Conservation (phyloP, 92 coral and sea anemone species). For the Zoanthus sansibaricus region DNA sequence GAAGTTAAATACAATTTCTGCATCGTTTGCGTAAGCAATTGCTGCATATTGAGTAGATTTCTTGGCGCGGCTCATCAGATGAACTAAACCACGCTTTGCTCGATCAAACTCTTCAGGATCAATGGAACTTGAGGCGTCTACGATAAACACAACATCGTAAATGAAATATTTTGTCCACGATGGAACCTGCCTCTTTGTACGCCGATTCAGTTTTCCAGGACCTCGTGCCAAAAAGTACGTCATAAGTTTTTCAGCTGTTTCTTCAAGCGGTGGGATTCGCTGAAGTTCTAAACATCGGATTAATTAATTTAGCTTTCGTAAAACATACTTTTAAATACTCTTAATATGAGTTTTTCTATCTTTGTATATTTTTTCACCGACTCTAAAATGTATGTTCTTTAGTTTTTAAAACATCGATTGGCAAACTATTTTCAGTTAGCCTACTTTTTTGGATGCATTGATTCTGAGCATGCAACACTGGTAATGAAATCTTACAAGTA, state of each 20-base stretch:
- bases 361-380: too few relatives aligned
- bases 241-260: conserved; percentile 43
- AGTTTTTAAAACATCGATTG: too few relatives aligned
- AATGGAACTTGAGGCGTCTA: conserved; percentile 43
- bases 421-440: not conserved
- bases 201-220: conserved; percentile 15
- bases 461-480: too few relatives aligned
- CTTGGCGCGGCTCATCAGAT: conserved; percentile 27
- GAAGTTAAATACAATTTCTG: conserved; percentile 34
- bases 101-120: conserved; percentile 21
- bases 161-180: conserved; percentile 13
- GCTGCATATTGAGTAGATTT: conserved; percentile 22
- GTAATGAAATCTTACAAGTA: too few relatives aligned
- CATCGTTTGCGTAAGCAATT: conserved; percentile 18
- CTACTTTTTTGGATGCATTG: not conserved
- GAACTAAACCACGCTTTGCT: conserved; percentile 22
- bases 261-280: conserved; percentile 29
- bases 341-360: too few relatives aligned
- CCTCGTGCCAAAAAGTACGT: conserved; percentile 36
- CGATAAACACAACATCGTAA: conserved; percentile 33
- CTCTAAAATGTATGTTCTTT: too few relatives aligned
- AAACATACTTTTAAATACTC: too few relatives aligned
- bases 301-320: too few relatives aligned
- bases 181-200: conserved; percentile 25
- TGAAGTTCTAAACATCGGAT: conserved; percentile 11